Percentiles rank a stretch among this genome's conserved stretches.
phyloP scores from a whole-genome alignment of 2,888 invertebrate genomes.

The Polydrusus tereticollis region DNA sequence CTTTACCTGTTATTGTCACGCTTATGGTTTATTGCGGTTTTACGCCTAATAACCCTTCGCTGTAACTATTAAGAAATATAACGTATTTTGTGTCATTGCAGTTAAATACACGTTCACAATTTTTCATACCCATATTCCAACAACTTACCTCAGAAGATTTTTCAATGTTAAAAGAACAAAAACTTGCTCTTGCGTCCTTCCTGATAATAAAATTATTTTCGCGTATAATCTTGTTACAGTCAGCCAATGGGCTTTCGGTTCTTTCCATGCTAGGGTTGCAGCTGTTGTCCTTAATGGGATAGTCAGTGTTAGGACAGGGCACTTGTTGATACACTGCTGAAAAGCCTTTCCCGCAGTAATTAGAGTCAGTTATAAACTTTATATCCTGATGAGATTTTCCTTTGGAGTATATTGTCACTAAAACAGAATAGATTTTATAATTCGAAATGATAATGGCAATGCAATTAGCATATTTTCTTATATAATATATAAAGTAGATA shows the following conservation, averaged over 20 bases:
- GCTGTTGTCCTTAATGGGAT: slow-evolving; percentile 49
- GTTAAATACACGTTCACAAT: too few relatives aligned
- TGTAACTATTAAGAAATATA: too few relatives aligned
- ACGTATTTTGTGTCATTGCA: too few relatives aligned
- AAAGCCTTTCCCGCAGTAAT: slow-evolving; percentile 66
- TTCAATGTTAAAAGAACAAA: slow-evolving; percentile 47
- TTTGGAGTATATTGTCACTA: slow-evolving; percentile 55
- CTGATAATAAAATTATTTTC: slow-evolving; percentile 59
- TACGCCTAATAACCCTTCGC: too few relatives aligned
- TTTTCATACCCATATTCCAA: too few relatives aligned
- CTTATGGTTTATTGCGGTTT: too few relatives aligned
- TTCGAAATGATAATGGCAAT: background rate
- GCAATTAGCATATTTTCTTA: too few relatives aligned
- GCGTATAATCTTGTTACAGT: slow-evolving; percentile 56
- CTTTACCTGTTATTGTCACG: too few relatives aligned
- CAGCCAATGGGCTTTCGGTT: background rate
- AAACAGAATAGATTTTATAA: slow-evolving; percentile 33
- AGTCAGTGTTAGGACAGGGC: slow-evolving; percentile 56
- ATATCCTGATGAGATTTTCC: slow-evolving; percentile 60
- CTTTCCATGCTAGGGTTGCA: slow-evolving; percentile 19
- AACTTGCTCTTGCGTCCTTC: slow-evolving; percentile 29
- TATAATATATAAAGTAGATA: too few relatives aligned
- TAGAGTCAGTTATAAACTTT: slow-evolving; percentile 64
- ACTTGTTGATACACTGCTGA: slow-evolving; percentile 66
- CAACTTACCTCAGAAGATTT: slow-evolving; percentile 52